Percentiles rank a stretch among this genome's conserved stretches.
Evolutionary conservation across 2,113 vertebrate species (phyloP).

Genomic region (Cyanoliseus patagonus): DNA sequence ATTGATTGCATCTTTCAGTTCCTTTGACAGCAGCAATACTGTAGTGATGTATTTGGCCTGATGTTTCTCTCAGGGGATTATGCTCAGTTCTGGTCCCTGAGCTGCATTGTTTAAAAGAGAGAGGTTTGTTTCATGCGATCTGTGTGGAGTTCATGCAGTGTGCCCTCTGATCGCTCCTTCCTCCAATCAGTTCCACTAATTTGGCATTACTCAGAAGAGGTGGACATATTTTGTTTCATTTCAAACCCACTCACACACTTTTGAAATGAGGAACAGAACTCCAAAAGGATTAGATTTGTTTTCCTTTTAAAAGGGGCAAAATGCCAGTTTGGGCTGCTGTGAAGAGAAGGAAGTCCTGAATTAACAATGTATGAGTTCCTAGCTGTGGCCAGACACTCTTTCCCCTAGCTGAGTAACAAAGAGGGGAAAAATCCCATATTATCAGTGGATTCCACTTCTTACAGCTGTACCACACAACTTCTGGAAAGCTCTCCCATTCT

Average conservation of each 20-base stretch:
- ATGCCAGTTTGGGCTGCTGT: constrained; percentile 36
- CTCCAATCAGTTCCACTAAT: constrained; percentile 16
- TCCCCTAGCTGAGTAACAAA: neutral
- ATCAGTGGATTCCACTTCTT: neutral
- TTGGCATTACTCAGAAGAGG: constrained; percentile 15
- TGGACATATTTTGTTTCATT: constrained; percentile 52
- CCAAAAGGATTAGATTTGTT: constrained; percentile 51
- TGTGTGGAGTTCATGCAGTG: neutral
- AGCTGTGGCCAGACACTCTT: neutral
- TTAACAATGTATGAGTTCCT: constrained; percentile 18
- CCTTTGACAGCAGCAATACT: neutral
- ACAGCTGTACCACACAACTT: neutral
- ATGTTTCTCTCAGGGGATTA: neutral
- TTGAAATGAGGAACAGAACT: constrained; percentile 53
- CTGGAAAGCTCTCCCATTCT: neutral
- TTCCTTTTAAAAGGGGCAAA: constrained; percentile 38
- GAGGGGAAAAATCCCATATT: neutral
- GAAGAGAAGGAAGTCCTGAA: constrained; percentile 34
- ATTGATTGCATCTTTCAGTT: neutral
- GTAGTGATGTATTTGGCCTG: neutral
- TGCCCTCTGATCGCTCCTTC: neutral
- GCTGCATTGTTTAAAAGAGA: neutral
- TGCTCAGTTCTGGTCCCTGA: neutral
- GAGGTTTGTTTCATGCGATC: neutral
- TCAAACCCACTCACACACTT: constrained; percentile 46